These are phyloP conservation scores for Bagarius yarrelli DNA, from an alignment of 2,113 vertebrate species.

Conservation along the genomic window DNA sequence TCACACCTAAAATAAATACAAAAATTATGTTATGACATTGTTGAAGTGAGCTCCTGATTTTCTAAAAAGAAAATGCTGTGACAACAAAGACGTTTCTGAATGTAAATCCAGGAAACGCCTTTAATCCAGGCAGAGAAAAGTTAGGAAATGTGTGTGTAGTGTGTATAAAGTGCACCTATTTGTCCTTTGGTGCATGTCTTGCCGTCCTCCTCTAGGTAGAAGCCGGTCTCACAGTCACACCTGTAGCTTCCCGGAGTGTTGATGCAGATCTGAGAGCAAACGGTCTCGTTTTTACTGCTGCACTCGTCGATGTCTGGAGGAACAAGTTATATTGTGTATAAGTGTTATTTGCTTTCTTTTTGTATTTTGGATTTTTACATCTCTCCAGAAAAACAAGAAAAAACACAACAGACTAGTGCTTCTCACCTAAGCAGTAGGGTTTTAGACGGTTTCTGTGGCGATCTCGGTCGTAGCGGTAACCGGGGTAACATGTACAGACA, in stretches of 20 bases:
- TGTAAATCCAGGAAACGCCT: neutral
- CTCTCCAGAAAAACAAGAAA: neutral
- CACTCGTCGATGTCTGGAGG: constrained; percentile 88
- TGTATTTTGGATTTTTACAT: no score
- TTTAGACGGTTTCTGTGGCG: constrained; percentile 87
- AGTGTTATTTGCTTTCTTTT: no score
- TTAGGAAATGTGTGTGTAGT: neutral
- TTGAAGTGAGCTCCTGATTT: neutral
- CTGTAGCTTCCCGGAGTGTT: constrained; percentile 90
- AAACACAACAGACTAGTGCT: no score
- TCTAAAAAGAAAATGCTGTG: neutral
- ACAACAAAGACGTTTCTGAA: neutral
- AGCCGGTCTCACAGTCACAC: constrained; percentile 86
- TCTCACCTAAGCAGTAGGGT: constrained; percentile 88
- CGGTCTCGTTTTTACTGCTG: constrained; percentile 73
- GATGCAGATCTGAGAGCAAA: constrained; percentile 86
- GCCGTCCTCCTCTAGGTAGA: constrained; percentile 80
- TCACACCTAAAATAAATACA: neutral
- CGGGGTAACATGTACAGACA: constrained; percentile 90
- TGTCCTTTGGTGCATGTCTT: constrained; percentile 85
- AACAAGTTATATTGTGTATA: neutral
- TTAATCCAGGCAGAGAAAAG: neutral
- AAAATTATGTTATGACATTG: neutral
- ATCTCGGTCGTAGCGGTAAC: constrained; percentile 91
- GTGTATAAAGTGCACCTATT: constrained; percentile 70